Conservation (phyloP, 1,140 invertebrate species). For the Phymastichus coffea region DNA sequence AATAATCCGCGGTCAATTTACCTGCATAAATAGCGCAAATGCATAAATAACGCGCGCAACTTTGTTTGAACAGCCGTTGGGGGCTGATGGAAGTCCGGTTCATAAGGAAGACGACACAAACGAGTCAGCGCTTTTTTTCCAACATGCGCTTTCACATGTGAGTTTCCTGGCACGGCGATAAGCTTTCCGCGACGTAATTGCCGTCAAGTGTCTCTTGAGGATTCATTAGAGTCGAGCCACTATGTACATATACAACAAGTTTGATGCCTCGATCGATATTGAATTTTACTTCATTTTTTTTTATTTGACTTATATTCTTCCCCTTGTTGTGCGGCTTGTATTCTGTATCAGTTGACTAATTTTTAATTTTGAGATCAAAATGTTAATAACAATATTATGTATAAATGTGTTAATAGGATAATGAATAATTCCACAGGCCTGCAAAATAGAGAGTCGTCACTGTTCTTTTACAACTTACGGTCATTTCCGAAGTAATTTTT, state of each 20-base stretch:
- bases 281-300: background rate
- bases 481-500: too few species aligned
- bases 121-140: background rate
- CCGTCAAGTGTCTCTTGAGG: background rate
- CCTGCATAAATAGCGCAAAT: background rate
- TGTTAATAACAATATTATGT: too few species aligned
- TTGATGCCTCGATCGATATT: background rate
- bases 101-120: background rate
- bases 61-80: slow-evolving; percentile 1
- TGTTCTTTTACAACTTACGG: too few species aligned
- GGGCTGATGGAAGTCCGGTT: background rate
- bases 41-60: too few species aligned
- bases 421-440: too few species aligned
- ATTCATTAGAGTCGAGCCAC: background rate
- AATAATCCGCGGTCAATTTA: too few species aligned
- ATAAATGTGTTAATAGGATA: too few species aligned
- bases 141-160: too few species aligned
- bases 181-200: background rate
- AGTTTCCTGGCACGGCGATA: background rate
- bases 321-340: too few species aligned
- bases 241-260: too few species aligned
- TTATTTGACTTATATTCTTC: background rate
- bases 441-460: too few species aligned
- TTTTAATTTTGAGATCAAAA: slow-evolving; percentile 1
- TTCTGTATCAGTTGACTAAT: too few species aligned